These are phyloP conservation scores for Orthosia incerta DNA, from an alignment of 2,888 invertebrate species.

Conservation along the genomic window DNA sequence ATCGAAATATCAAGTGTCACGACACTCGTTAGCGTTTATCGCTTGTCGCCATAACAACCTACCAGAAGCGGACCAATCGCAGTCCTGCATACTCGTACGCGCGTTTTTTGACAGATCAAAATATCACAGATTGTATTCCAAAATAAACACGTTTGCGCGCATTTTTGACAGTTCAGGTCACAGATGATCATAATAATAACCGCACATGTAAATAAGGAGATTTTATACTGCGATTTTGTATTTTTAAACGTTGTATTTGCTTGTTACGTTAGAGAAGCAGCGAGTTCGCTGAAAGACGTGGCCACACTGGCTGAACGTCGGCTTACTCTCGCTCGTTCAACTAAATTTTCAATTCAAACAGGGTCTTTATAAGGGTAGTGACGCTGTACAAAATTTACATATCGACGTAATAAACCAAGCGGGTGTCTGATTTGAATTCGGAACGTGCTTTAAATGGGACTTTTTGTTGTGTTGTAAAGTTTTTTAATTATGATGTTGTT, in stretches of 20 bases:
- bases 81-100: conserved; percentile 54
- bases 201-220: conserved; percentile 36
- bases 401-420: conserved; percentile 90
- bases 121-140: conserved; percentile 52
- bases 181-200: conserved; percentile 42
- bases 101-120: conserved; percentile 64
- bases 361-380: conserved; percentile 91
- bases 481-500: conserved; percentile 56
- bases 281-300: conserved; percentile 89
- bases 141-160: conserved; percentile 40
- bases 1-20: conserved; percentile 81
- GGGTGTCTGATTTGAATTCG: conserved; percentile 88
- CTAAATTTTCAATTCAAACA: conserved; percentile 91
- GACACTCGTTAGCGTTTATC: conserved; percentile 69
- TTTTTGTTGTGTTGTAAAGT: conserved; percentile 70
- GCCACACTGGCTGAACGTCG: conserved; percentile 86
- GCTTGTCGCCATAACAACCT: conserved; percentile 65
- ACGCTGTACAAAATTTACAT: conserved; percentile 90
- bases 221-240: conserved; percentile 36
- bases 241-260: conserved; percentile 66
- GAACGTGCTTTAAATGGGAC: conserved; percentile 78
- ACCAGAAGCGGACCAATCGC: conserved; percentile 55
- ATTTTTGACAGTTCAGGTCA: conserved; percentile 53
- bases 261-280: conserved; percentile 79
- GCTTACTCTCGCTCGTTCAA: conserved; percentile 87